Conservation (phyloP, 2,797 vertebrate species). For the Malurus splendens region DNA sequence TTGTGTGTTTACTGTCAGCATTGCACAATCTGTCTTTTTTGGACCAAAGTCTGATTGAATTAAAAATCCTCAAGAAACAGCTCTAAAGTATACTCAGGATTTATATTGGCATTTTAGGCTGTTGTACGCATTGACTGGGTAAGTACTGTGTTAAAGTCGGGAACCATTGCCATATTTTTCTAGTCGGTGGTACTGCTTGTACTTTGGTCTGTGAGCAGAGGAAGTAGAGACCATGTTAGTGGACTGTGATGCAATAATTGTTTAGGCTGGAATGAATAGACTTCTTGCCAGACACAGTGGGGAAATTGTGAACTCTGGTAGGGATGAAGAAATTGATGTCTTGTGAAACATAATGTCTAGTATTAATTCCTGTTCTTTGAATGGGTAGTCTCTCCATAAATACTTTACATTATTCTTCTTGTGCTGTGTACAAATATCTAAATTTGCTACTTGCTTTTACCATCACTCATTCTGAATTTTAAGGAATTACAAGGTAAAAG, state of each 20-base stretch:
- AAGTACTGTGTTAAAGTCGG: background rate
- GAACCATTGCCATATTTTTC: background rate
- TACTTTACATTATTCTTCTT: background rate
- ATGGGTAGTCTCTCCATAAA: background rate
- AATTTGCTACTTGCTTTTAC: background rate
- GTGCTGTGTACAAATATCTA: background rate
- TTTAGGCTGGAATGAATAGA: background rate
- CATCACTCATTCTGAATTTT: background rate
- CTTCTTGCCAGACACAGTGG: background rate
- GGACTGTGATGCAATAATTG: background rate
- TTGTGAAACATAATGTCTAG: background rate
- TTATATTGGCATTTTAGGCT: background rate
- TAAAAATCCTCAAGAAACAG: background rate
- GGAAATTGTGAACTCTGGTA: background rate
- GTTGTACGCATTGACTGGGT: background rate
- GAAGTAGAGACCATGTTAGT: background rate
- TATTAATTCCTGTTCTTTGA: background rate
- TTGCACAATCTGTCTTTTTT: background rate
- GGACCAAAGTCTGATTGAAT: background rate
- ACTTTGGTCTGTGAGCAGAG: background rate
- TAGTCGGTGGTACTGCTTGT: background rate
- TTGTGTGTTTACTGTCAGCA: background rate
- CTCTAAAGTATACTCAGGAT: background rate
- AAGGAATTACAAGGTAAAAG: background rate
- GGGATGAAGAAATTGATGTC: background rate